Evolutionary conservation across 2,888 invertebrate genomes (phyloP), one percentile per base, ranked within the genome.

Genomic region (Hedya salicella): DNA sequence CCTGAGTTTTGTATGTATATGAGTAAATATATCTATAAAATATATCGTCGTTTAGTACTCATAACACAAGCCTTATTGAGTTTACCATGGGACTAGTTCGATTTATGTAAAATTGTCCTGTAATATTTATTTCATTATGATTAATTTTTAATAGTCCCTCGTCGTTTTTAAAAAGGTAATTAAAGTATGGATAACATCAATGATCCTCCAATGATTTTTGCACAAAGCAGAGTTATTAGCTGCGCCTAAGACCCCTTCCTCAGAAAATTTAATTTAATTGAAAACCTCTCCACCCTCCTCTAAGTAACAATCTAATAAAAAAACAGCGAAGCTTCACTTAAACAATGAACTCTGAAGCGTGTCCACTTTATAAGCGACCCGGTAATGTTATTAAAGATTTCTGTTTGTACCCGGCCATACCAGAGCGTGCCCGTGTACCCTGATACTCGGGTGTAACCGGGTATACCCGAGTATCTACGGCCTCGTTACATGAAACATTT

Each of bases 381-480:
- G 32, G 54, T 61, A 54, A 66, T 66, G 40, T 75, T 73, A 80
- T 77, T 73, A 78, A 72, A 76, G 75, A 74, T 71, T 70, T 69
- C 61, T 80, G 82, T 82, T 80, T 80, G 79, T 82, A 78, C 79
- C 77, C 76, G 76, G 76, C 69, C 16, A 16, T 67, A 25, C 61
- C 64, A 19, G 44, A 59, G 66, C 70, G 66, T 67, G 56, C 52
- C 69, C 69, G 68, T 57, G 72, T 62, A 60, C 25, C 9, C 36
- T 36, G 36, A 9, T 36, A 36, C 44, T 44, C 52, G 52, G 36
- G 32, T 32, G 19, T 21, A 17, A 17, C 36, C 17, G 36, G 6
- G 52, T 52, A 25, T 25, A 52, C 52, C 32, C 52, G 36, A 17
- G 11, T 48, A 17, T 52, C 32, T 11, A 11, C 13, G 36, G 36